Conservation (phyloP, 2,888 invertebrate species). For the Hirtodrosophila histrioides region DNA sequence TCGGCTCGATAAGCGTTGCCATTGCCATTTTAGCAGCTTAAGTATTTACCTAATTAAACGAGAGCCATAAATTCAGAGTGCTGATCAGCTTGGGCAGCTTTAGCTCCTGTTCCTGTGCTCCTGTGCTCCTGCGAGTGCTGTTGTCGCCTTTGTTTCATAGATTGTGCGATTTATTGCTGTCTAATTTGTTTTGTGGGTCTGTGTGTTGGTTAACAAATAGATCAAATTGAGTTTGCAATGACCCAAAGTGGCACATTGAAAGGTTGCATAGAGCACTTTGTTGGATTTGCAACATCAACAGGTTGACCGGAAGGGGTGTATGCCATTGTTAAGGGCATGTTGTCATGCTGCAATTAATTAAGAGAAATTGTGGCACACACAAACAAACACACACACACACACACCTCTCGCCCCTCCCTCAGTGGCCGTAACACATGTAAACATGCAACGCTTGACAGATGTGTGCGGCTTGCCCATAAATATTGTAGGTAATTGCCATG, state of each 20-base stretch:
- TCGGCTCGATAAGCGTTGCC: constrained; percentile 19
- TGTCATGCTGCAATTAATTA: constrained; percentile 63
- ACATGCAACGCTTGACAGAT: constrained; percentile 54
- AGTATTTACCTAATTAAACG: constrained; percentile 72
- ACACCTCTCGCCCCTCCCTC: constrained; percentile 9
- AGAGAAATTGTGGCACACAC: constrained; percentile 17
- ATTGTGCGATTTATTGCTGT: constrained; percentile 16
- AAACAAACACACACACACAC: too few relatives aligned
- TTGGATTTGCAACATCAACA: constrained; percentile 58
- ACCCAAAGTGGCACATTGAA: constrained; percentile 4
- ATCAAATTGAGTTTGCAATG: constrained; percentile 24
- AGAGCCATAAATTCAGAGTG: constrained; percentile 66
- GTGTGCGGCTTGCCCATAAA: constrained; percentile 64
- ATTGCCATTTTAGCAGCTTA: constrained; percentile 25
- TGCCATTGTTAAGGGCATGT: constrained; percentile 3
- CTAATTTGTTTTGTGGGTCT: too few relatives aligned
- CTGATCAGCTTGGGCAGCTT: constrained; percentile 45
- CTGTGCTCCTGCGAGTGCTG: constrained; percentile 5
- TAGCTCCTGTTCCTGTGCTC: not conserved
- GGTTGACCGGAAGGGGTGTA: constrained; percentile 38
- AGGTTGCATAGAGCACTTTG: constrained; percentile 5
- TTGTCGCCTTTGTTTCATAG: constrained; percentile 20
- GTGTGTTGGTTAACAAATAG: constrained; percentile 15
- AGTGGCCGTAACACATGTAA: constrained; percentile 39
- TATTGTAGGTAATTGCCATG: constrained; percentile 58